phyloP scores from a whole-genome alignment of 2,888 invertebrate genomes.

The Sinotaia quadrata region DNA sequence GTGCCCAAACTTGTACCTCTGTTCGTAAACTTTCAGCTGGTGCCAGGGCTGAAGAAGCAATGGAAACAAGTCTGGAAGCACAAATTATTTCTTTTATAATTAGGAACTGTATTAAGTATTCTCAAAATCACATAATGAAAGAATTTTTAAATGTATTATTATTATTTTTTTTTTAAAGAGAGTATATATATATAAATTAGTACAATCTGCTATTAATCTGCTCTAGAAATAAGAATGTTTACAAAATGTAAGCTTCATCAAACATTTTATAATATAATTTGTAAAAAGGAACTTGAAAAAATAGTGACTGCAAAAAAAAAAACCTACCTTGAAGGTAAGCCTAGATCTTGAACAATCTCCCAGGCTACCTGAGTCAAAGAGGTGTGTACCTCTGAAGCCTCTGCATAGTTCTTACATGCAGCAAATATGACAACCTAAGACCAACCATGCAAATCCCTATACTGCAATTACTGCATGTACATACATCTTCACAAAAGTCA shows the following conservation, averaged over 20 bases:
- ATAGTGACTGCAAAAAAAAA: background rate
- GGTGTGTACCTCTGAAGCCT: background rate
- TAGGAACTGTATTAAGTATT: background rate
- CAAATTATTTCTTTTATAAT: background rate
- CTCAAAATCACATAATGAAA: background rate
- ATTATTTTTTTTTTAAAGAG: background rate
- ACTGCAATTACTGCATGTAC: too few relatives aligned
- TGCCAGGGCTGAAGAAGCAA: background rate
- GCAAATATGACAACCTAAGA: background rate
- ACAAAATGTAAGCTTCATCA: background rate
- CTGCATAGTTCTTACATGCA: background rate
- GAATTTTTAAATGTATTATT: background rate
- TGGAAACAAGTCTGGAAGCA: background rate
- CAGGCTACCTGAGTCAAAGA: background rate
- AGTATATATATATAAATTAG: background rate
- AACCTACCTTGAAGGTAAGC: background rate
- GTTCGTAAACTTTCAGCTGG: background rate
- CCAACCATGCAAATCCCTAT: too few relatives aligned
- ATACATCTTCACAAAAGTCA: too few relatives aligned
- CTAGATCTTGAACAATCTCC: background rate
- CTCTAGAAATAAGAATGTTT: background rate
- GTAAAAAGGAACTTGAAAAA: background rate
- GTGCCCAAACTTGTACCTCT: conserved; percentile 6
- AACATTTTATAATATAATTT: background rate
- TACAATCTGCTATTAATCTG: background rate